phyloP scores from a whole-genome alignment of 2,113 vertebrate species.

The Mystacornis crossleyi region DNA sequence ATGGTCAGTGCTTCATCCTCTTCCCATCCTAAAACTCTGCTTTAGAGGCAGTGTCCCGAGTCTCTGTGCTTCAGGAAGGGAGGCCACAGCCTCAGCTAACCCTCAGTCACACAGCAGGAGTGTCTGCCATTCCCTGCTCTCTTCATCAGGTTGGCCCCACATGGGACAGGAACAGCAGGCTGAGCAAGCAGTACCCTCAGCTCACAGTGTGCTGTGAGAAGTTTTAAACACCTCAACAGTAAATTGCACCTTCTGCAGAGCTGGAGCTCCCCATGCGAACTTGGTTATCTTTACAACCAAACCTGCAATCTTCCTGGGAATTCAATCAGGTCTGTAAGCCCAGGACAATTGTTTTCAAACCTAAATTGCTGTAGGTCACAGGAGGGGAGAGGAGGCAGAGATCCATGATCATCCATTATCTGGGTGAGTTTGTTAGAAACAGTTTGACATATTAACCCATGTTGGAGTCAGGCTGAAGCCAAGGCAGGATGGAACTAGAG shows the following conservation, averaged over 20 bases:
- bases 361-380: background rate
- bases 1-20: background rate
- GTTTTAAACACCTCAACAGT: background rate
- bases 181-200: background rate
- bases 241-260: background rate
- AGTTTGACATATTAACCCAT: constrained; percentile 22
- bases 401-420: background rate
- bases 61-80: background rate
- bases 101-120: background rate
- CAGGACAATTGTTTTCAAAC: constrained; percentile 11
- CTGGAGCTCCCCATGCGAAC: background rate
- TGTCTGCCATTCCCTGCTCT: background rate
- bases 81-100: background rate
- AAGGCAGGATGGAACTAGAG: background rate
- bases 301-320: constrained; percentile 7
- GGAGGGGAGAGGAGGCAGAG: background rate
- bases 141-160: background rate
- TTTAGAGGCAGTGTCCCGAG: background rate
- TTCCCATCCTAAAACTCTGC: background rate
- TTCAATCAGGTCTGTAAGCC: background rate
- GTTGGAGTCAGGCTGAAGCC: background rate
- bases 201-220: background rate
- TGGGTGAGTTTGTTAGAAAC: background rate
- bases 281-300: constrained; percentile 35
- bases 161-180: rapidly evolving